Evolutionary conservation across 2,113 vertebrate species (phyloP).

Genomic region (Stigmatopora argus): DNA sequence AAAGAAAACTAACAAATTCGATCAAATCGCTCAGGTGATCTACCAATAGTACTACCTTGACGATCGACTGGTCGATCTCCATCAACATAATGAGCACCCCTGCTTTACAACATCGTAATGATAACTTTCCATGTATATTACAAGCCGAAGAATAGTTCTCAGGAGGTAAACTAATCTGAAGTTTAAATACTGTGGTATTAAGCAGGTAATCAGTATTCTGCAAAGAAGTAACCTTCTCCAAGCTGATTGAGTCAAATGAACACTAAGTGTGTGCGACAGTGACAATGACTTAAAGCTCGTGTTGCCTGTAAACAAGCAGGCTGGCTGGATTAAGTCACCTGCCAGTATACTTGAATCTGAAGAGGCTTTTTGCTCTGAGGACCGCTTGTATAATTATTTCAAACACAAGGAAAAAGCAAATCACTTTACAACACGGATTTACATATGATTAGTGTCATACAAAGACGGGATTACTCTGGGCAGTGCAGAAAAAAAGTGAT

Average conservation of each 20-base stretch:
- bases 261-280: conserved; percentile 59
- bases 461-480: conserved; percentile 67
- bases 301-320: conserved; percentile 62
- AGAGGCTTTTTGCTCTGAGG: conserved; percentile 58
- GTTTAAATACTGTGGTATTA: conserved; percentile 47
- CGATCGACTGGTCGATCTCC: no score
- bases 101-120: background rate
- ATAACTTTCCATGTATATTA: background rate
- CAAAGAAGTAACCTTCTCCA: conserved; percentile 63
- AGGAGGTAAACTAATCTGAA: conserved; percentile 38
- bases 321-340: conserved; percentile 60
- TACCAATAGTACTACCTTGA: no score
- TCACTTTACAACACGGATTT: conserved; percentile 71
- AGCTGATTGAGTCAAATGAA: conserved; percentile 62
- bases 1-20: no score
- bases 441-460: conserved; percentile 72
- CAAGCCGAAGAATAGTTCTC: conserved; percentile 24
- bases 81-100: no score
- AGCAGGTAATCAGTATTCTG: conserved; percentile 62
- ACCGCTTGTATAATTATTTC: conserved; percentile 68
- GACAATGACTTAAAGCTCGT: conserved; percentile 57
- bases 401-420: conserved; percentile 67
- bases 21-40: no score
- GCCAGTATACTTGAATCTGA: conserved; percentile 53
- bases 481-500: conserved; percentile 48